Evolutionary conservation across 2,797 vertebrate genomes (phyloP).

Genomic region (Spheniscus humboldti): DNA sequence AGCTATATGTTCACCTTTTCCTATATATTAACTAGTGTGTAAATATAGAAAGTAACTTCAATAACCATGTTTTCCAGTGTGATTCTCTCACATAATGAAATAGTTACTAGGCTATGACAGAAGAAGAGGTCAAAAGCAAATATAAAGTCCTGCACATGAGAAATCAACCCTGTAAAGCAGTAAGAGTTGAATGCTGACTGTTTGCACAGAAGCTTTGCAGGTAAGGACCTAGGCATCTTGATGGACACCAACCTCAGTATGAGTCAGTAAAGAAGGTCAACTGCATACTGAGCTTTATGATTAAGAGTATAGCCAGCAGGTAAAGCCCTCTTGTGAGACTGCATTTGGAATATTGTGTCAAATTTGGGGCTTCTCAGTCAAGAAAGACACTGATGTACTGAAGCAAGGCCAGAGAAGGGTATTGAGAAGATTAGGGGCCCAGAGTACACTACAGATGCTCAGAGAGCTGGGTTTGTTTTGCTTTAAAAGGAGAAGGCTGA

Average conservation of each 20-base stretch:
- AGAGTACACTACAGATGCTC: not conserved
- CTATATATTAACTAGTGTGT: not conserved
- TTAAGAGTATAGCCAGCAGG: not conserved
- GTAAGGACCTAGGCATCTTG: not conserved
- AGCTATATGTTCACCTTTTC: not conserved
- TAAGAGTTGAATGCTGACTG: not conserved
- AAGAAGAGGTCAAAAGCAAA: not conserved
- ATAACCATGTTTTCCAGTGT: not conserved
- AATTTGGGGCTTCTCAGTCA: not conserved
- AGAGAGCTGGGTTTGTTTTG: not conserved
- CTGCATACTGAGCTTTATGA: not conserved
- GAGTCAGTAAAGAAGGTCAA: not conserved
- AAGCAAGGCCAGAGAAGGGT: not conserved
- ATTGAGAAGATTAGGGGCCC: not conserved
- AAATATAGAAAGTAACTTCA: not conserved
- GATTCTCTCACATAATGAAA: not conserved
- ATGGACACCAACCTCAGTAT: not conserved
- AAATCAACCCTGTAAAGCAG: not conserved
- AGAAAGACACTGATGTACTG: not conserved
- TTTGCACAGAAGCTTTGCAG: not conserved
- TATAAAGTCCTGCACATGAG: not conserved
- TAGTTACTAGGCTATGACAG: not conserved
- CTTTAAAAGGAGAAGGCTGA: not conserved
- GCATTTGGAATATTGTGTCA: not conserved
- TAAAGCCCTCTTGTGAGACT: not conserved